Evolutionary conservation across 2,113 vertebrate genomes (phyloP).

Genomic region (Rhabdornis inornatus): DNA sequence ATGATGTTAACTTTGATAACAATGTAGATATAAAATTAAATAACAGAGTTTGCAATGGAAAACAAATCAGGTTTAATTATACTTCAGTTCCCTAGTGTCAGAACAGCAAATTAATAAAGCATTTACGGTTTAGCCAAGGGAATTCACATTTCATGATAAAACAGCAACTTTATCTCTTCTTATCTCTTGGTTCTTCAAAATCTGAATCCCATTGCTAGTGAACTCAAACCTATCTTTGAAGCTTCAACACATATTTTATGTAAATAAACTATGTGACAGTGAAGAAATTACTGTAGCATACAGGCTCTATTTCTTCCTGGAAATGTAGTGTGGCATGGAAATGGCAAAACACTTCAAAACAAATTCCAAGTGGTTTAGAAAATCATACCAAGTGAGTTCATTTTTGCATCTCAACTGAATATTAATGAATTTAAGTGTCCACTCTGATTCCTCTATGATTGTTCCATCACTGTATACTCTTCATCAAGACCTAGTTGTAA

Average conservation of each 20-base stretch:
- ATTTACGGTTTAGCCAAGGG: not conserved
- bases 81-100: not conserved
- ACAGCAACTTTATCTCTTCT: not conserved
- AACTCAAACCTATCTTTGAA: not conserved
- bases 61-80: constrained; percentile 27
- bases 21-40: not conserved
- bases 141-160: constrained; percentile 11
- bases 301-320: not conserved
- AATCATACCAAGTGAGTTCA: not conserved
- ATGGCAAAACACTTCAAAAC: not conserved
- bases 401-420: not conserved
- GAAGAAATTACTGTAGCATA: not conserved
- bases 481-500: constrained; percentile 1
- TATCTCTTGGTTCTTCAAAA: not conserved
- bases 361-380: not conserved
- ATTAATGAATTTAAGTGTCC: not conserved
- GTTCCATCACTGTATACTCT: not conserved
- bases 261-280: not conserved
- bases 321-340: not conserved
- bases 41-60: not conserved
- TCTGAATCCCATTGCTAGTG: not conserved
- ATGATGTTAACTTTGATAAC: not conserved
- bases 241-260: not conserved
- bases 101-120: not conserved
- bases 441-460: not conserved